Base-by-base conservation (phyloP, 2,797 vertebrate genomes). In the Trachurus trachurus region DNA sequence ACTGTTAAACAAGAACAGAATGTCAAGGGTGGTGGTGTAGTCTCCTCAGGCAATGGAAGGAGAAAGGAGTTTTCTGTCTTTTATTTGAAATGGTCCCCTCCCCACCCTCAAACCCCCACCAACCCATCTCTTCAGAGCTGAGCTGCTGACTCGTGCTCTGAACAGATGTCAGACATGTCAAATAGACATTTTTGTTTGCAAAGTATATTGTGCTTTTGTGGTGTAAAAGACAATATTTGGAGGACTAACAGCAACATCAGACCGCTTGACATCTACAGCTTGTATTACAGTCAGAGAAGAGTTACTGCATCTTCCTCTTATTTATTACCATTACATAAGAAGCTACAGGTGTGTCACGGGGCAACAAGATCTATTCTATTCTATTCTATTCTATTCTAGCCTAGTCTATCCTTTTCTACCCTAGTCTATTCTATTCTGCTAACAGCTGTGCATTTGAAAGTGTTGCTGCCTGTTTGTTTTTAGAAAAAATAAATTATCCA, bases 1-100 rank as follows among this genome's bases (percentile, higher is more conserved):
- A 68, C 45, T 74, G 63, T 80, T 85, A 69, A 88, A 67, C 66
- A 80, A 52, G 59, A 83, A 67, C 69, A 80, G 50, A 71, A 57
- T 39, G 44, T 56, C 2, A 3, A 56, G 42, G 65, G 63, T 17
- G 29, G 40, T 70, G 40, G 31, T 66, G 60, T 15, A 71, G 61
- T 66, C 53, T 81, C 80, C 69, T 80, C 54, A 4, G 57, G 59
- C 62, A 39, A 19, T 56, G 29, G 39, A 61, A 39, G 16, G 5
- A 37, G 34, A 50, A 53, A 40, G 19, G 17, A 53, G 19, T 22
- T 62, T 60, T 62, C 39, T 85, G 52, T 71, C 22, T 75, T 81
- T 84, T 64, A 72, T 82, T 80, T 76, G 17, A 54, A 53, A 73
- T 47, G 42, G 19, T 64, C 79, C 22, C 67, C 78, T 21, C 66